Evolutionary conservation across 2,888 invertebrate species (phyloP), one percentile per base, ranked within the genome.

Genomic region (Yponomeuta plumbellus): DNA sequence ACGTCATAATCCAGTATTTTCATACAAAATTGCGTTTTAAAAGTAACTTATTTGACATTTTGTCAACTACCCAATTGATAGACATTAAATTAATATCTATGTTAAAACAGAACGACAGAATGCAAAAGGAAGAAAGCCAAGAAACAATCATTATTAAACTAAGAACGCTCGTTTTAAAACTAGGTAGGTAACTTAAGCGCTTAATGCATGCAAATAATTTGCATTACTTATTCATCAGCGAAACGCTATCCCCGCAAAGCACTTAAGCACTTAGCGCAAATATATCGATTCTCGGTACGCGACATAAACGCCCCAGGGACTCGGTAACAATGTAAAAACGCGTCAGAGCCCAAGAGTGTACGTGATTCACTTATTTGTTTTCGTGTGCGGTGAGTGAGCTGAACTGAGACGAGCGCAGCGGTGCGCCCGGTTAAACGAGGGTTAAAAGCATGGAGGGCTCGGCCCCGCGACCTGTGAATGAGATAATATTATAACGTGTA

Each of bases 221-320:
- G 79, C 83, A 83, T 83, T 84, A 81, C 78, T 84, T 83, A 85
- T 85, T 88, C 85, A 86, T 85, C 80, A 83, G 80, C 78, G 80
- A 83, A 85, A 86, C 78, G 79, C 78, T 82, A 83, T 85, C 86
- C 88, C 86, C 85, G 79, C 81, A 75, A 81, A 88, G 87, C 88
- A 88, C 89, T 89, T 88, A 88, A 89, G 85, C 88, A 88, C 89
- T 89, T 88, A 87, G 84, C 81, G 80, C 83, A 84, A 88, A 88
- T 88, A 88, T 88, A 88, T 88, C 87, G 88, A 86, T 87, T 86
- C 80, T 87, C 83, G 84, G 85, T 85, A 80, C 80, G 77, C 76
- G 75, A 73, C 79, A 77, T 75, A 70, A 78, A 79, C 83, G 79
- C 88, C 88, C 88, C 74, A 72, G 89, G 88, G 89, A 87, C 80